Conservation (phyloP, 2,888 invertebrate genomes). For the Pterobdella sp. region DNA sequence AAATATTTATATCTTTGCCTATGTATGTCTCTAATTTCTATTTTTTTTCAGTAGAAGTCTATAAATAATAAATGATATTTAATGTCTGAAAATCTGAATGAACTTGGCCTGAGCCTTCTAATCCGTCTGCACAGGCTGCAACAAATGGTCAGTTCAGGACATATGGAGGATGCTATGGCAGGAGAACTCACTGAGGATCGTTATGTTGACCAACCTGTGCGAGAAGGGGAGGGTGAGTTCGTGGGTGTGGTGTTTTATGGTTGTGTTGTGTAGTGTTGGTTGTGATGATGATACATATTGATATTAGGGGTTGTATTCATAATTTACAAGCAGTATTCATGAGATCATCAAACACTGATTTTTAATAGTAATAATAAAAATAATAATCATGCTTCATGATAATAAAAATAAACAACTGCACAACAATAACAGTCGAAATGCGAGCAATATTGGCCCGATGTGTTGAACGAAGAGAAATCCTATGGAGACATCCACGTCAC, state of each 20-base stretch:
- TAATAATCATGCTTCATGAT: too few relatives aligned
- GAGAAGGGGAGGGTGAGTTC: constrained; percentile 52
- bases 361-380: too few relatives aligned
- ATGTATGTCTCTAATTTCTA: too few relatives aligned
- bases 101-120: too few relatives aligned
- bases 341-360: too few relatives aligned
- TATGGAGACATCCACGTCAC: constrained; percentile 79
- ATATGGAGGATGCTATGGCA: constrained; percentile 57
- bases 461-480: constrained; percentile 66
- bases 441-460: constrained; percentile 74
- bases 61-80: too few relatives aligned
- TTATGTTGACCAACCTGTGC: constrained; percentile 54
- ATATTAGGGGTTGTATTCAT: too few relatives aligned
- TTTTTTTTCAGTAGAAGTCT: too few relatives aligned
- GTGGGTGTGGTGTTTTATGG: not conserved
- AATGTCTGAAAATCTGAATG: too few relatives aligned
- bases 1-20: too few relatives aligned
- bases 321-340: not conserved
- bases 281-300: not conserved
- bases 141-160: constrained; percentile 52
- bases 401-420: too few relatives aligned
- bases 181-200: constrained; percentile 50
- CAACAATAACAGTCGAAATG: constrained; percentile 61
- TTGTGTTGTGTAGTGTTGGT: not conserved
- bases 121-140: constrained; percentile 51